Evolutionary conservation across 2,888 invertebrate species (phyloP).

Genomic region (Papilio protenor): DNA sequence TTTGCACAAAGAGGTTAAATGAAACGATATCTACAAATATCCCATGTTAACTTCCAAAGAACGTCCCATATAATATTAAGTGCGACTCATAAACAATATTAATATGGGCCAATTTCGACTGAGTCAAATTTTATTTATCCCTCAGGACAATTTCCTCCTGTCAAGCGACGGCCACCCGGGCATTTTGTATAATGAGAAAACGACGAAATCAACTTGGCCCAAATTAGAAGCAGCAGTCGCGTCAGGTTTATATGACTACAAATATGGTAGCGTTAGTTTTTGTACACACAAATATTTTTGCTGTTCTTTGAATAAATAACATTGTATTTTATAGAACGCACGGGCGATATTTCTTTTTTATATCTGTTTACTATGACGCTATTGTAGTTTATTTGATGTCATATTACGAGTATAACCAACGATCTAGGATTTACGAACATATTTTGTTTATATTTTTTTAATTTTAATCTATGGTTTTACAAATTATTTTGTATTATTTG

Average conservation of each 20-base stretch:
- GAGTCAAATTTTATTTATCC: conserved; percentile 80
- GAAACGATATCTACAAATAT: conserved; percentile 43
- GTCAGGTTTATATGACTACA: conserved; percentile 65
- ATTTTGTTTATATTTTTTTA: neutral
- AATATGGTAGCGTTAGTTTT: conserved; percentile 41
- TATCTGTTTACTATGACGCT: neutral
- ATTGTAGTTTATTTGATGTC: neutral
- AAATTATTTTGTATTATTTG: too few species aligned
- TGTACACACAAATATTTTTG: conserved; percentile 21
- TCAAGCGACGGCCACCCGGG: conserved; percentile 79
- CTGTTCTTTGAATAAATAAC: conserved; percentile 15
- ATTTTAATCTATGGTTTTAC: too few species aligned
- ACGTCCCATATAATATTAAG: conserved; percentile 55
- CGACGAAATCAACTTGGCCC: conserved; percentile 75
- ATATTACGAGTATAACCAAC: neutral
- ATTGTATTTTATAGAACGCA: conserved; percentile 18
- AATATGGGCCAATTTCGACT: conserved; percentile 70
- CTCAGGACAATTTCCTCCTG: conserved; percentile 79
- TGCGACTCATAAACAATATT: conserved; percentile 74
- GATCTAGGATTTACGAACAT: neutral
- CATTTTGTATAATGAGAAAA: conserved; percentile 77
- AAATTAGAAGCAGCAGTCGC: conserved; percentile 71
- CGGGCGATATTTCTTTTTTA: conserved; percentile 3
- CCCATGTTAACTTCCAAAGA: conserved; percentile 44
- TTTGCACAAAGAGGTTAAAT: conserved; percentile 38